Evolutionary conservation across 2,113 vertebrate species (phyloP).

Genomic region (Sebastes schlegelii): DNA sequence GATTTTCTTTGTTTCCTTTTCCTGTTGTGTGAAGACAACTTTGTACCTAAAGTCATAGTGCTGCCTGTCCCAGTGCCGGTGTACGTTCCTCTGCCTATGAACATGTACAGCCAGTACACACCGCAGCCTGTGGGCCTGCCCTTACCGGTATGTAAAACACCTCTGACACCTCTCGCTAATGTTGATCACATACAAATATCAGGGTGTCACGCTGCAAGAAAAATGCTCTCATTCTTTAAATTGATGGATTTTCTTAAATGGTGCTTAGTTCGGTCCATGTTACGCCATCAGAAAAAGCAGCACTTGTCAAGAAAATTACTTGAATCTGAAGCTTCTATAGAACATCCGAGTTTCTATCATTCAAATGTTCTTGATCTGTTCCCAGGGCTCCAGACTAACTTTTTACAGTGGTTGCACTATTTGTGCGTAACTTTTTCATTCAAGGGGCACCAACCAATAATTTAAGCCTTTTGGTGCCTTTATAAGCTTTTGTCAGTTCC

Average conservation of each 20-base stretch:
- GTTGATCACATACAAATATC: neutral
- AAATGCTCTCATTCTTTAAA: neutral
- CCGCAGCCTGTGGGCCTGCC: slow-evolving; percentile 89
- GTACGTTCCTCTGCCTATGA: slow-evolving; percentile 92
- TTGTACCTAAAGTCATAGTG: slow-evolving; percentile 81
- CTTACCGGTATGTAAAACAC: slow-evolving; percentile 86
- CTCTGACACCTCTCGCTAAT: neutral
- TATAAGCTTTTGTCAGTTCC: no score
- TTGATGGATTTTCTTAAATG: neutral
- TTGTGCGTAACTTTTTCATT: no score
- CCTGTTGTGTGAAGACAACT: slow-evolving; percentile 53
- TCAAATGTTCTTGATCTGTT: no score
- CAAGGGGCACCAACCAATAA: no score
- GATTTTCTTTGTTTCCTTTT: neutral
- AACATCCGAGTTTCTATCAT: neutral
- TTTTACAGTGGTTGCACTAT: no score
- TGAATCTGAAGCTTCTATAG: neutral
- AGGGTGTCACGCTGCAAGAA: neutral
- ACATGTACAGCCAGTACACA: slow-evolving; percentile 92
- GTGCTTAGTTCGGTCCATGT: neutral
- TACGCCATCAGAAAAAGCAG: neutral
- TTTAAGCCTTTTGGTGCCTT: no score
- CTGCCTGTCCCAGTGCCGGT: slow-evolving; percentile 92
- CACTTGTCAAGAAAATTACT: neutral
- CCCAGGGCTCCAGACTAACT: no score